phyloP scores from a whole-genome alignment of 2,797 vertebrate genomes.

The Sebastes cheni region DNA sequence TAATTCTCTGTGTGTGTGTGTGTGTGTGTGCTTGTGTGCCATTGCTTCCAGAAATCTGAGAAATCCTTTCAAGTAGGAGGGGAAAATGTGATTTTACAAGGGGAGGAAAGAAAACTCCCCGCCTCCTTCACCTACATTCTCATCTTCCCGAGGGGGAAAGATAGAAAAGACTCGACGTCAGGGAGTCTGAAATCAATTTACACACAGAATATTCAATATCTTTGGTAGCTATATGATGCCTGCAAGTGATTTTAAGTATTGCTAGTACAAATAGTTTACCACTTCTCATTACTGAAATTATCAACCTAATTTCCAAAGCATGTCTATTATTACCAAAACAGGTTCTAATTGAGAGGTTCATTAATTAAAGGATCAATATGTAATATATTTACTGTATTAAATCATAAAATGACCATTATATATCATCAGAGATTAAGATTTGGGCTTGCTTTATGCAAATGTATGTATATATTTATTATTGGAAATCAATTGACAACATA shows the following conservation, averaged over 20 bases:
- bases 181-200: constrained; percentile 17
- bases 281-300: too few relatives aligned
- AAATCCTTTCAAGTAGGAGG: constrained; percentile 69
- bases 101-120: constrained; percentile 19
- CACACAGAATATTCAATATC: constrained; percentile 4
- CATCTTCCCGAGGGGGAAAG: constrained; percentile 23
- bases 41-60: constrained; percentile 61
- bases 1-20: constrained; percentile 2
- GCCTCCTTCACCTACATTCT: constrained; percentile 42
- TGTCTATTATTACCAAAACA: too few relatives aligned
- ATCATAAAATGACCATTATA: too few relatives aligned
- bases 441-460: too few relatives aligned
- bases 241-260: constrained; percentile 55
- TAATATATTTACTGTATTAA: too few relatives aligned
- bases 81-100: constrained; percentile 65
- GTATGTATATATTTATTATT: too few relatives aligned
- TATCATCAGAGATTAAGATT: too few relatives aligned
- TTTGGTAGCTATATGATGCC: neutral
- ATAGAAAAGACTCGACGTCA: constrained; percentile 1
- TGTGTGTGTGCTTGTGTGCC: constrained; percentile 8
- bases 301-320: too few relatives aligned
- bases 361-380: too few relatives aligned
- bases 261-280: constrained; percentile 69
- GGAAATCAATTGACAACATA: fast-evolving
- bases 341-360: too few relatives aligned